Evolutionary conservation across 2,113 vertebrate genomes (phyloP).

Genomic region (Ellobius talpinus): DNA sequence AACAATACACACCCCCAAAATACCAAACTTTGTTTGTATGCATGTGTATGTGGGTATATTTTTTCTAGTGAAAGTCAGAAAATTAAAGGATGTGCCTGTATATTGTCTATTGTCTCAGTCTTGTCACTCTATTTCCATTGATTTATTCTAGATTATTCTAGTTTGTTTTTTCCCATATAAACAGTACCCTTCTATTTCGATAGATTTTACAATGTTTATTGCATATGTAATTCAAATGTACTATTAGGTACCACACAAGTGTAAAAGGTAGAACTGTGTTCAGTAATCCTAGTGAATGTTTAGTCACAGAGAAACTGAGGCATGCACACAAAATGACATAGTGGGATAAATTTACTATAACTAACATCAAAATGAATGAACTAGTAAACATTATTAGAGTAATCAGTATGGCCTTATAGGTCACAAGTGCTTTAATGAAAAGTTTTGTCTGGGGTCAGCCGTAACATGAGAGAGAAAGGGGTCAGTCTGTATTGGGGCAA

Average conservation of each 20-base stretch:
- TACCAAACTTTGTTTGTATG: not conserved
- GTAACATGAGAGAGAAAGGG: not conserved
- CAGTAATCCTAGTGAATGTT: not conserved
- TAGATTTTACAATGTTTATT: slow-evolving; percentile 61
- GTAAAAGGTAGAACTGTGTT: not conserved
- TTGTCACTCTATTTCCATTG: not conserved
- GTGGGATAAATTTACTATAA: slow-evolving; percentile 20
- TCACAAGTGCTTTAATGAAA: slow-evolving; percentile 49
- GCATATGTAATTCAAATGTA: slow-evolving; percentile 44
- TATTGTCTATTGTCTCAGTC: not conserved
- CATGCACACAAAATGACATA: slow-evolving; percentile 37
- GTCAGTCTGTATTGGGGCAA: not conserved
- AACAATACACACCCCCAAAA: not conserved
- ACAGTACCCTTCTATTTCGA: slow-evolving; percentile 6
- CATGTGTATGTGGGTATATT: not conserved
- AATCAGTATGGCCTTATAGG: slow-evolving; percentile 10
- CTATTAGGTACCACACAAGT: slow-evolving; percentile 37
- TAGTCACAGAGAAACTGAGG: slow-evolving; percentile 54
- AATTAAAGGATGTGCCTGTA: not conserved
- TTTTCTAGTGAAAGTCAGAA: slow-evolving; percentile 31
- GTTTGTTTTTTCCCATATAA: slow-evolving; percentile 41
- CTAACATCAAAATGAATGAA: slow-evolving; percentile 20
- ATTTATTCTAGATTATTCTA: slow-evolving; percentile 49
- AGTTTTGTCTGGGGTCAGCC: not conserved
- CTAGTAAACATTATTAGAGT: not conserved